phyloP scores from a whole-genome alignment of 2,113 vertebrate genomes.

The Thymallus thymallus region DNA sequence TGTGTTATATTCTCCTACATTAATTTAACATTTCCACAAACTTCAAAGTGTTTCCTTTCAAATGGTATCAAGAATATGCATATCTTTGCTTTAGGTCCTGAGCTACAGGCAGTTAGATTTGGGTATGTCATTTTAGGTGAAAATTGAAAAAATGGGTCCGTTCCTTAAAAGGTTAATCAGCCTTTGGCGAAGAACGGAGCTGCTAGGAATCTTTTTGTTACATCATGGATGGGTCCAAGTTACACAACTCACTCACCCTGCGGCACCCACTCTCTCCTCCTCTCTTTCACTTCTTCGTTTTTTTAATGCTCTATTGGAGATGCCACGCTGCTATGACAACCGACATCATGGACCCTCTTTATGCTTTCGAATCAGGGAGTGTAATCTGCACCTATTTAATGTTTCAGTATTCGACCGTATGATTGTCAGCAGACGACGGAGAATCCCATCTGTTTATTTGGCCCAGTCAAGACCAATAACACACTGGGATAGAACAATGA shows the following conservation, averaged over 20 bases:
- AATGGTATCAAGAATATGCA: too few species aligned
- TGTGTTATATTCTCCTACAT: too few species aligned
- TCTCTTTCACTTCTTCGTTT: neutral
- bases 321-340: constrained; percentile 9
- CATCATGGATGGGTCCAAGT: too few species aligned
- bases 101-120: too few species aligned
- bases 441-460: neutral
- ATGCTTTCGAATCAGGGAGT: constrained; percentile 14
- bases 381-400: constrained; percentile 28
- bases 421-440: neutral
- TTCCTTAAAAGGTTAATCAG: too few species aligned
- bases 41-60: too few species aligned
- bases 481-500: neutral
- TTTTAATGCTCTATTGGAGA: neutral
- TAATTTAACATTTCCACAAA: too few species aligned
- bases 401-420: constrained; percentile 7
- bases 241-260: neutral
- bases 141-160: too few species aligned
- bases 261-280: neutral
- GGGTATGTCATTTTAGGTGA: too few species aligned
- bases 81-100: too few species aligned
- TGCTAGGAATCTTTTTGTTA: too few species aligned
- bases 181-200: neutral
- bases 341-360: neutral
- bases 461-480: neutral